Base-by-base conservation (phyloP, 2,113 vertebrate genomes). In the Pluvialis apricaria region DNA sequence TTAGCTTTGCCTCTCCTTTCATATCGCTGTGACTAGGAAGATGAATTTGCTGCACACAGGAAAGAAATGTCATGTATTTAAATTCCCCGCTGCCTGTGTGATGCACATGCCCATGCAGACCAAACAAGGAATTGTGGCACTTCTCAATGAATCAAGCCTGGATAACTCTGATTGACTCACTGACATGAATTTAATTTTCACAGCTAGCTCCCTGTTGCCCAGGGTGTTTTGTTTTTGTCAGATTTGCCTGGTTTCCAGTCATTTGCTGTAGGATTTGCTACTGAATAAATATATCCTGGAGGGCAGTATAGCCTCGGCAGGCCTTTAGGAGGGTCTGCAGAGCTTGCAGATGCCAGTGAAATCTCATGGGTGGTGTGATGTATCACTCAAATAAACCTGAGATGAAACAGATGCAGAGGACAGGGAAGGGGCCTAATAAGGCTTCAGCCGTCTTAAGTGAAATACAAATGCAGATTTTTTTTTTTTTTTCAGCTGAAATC, bases 381-480 rank as follows among this genome's bases (percentile, higher is more conserved):
- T 42, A 95, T 64, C 34, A 26, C 47, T 87, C 76, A 96, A 90
- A 89, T 88, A 73, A 90, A 73, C 47, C 57, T 24, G 42, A 87
- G 71, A 51, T 32, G 61, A 90, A 93, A 69, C 52, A 94, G 61
- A 82, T 62, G 69, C 42, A 75, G 57, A 40, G 38, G 79, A 58
- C 40, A 61, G 34, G 45, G 49, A 93, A 90, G 68, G 28, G 32
- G 28, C 21, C 60, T 66, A 19, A 69, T 66, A 58, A 45, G 40
- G 45, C 65, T 77, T 75, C 81, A 61, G 80, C 55, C 55, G 75
- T 85, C 22, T 55, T 66, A 62, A 81, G 29, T 75, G 26, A 85
- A 93, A 65, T 5, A 69, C 6, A 80, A 73, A 80, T 34, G 83
- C 15, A 18, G 25, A 15, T 40, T 18, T n/a, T n/a, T 42, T 25